Conservation (phyloP, 2,888 invertebrate species). For the Cabera pusaria region DNA sequence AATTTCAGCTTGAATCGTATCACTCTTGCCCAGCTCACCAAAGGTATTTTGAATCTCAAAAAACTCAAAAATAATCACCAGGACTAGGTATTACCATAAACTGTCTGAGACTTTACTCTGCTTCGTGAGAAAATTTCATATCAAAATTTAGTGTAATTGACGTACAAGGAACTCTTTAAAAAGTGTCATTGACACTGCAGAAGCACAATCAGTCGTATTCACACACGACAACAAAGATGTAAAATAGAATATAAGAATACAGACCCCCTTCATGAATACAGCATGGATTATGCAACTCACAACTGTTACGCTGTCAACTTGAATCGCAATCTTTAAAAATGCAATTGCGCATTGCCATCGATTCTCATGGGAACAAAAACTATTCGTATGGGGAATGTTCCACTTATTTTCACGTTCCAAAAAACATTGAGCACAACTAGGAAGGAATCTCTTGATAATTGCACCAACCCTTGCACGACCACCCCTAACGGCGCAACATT, state of each 20-base stretch:
- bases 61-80: no score
- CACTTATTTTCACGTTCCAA: constrained; percentile 32
- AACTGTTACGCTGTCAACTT: constrained; percentile 20
- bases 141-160: no score
- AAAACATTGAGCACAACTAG: constrained; percentile 41
- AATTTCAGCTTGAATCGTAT: no score
- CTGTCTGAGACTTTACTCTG: no score
- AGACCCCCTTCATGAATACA: constrained; percentile 4
- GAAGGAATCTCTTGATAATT: constrained; percentile 60
- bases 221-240: constrained; percentile 4
- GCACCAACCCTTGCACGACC: constrained; percentile 58
- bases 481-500: constrained; percentile 53
- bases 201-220: neutral
- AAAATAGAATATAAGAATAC: constrained; percentile 1
- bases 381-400: constrained; percentile 19
- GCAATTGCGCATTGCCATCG: constrained; percentile 27
- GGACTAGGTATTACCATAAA: no score
- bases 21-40: no score
- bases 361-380: constrained; percentile 32
- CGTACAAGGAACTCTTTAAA: no score
- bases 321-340: constrained; percentile 26
- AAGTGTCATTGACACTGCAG: neutral
- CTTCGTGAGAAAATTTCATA: no score
- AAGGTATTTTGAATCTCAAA: no score
- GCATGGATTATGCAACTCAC: constrained; percentile 11